Base-by-base conservation (phyloP, 2,888 invertebrate species). In the Atherix ibis region DNA sequence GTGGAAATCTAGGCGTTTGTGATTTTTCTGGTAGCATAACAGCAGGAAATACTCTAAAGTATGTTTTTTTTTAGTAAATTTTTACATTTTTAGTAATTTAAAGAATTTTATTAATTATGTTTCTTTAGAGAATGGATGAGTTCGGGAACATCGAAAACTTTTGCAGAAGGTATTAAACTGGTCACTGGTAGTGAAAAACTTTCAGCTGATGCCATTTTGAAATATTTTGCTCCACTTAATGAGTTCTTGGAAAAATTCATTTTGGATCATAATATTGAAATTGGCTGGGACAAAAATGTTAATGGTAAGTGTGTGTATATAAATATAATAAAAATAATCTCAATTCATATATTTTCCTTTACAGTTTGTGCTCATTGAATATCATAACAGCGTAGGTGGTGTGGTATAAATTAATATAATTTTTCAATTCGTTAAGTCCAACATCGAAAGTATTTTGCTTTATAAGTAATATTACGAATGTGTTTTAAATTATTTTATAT, bases 121-220 rank as follows among this genome's bases (percentile, higher is more conserved):
- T 63, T 32, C 56, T 60, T 13, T 17, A 76, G 77, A 10, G 64
- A 70, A 44, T 73, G 76, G 71, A 64, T 78, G 45, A 63, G 70
- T 48, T 61, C 80, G 66, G 82, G 82, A 2, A 71, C 75, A 0
- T 76, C 77, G 0, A 69, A 67, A 43, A 77, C 78, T 2, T 84
- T 83, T 83, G 76, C 75, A 2, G 83, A 88, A 39, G 79, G 82
- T 25, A 73, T 92, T 73, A 73, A 82, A 51, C 69, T 67, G 5
- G 62, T 87, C 9, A 87, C 87, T 0, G 84, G 82, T 0, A 72
- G 74, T 49, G 57, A 77, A 44, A 67, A 67, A 41, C 76, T 88
- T 72, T 73, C 73, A 43, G 80, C 80, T 2, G 70, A 71, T 27
- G 79, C 79, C 1, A 63, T 88, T 1, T 53, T 84, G 45, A 80